Conservation (phyloP, 2,113 vertebrate genomes). For the Ariopsis seemanni region DNA sequence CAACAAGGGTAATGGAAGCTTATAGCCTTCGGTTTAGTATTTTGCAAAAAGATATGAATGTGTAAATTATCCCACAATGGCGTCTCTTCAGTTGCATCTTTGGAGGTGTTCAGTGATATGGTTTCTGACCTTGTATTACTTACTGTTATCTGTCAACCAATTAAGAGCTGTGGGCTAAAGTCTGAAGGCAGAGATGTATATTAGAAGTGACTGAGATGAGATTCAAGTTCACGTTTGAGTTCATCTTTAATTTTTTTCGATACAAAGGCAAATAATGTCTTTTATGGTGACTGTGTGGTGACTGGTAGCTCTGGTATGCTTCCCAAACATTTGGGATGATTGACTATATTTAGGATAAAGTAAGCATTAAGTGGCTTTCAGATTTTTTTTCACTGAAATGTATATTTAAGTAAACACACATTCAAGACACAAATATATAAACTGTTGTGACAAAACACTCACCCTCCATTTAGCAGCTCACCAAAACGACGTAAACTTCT, state of each 20-base stretch:
- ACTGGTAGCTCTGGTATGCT: background rate
- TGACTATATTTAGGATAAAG: background rate
- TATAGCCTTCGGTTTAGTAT: background rate
- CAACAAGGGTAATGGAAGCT: background rate
- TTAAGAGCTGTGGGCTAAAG: background rate
- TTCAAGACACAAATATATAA: background rate
- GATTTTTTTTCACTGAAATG: background rate
- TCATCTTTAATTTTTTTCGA: too few species aligned
- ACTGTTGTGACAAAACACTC: constrained; percentile 60
- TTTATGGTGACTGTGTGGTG: background rate
- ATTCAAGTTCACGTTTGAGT: too few species aligned
- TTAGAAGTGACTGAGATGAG: background rate
- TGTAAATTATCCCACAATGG: background rate
- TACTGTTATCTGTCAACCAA: background rate
- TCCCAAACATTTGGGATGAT: background rate
- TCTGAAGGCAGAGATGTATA: background rate
- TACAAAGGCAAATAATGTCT: background rate
- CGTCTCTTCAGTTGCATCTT: background rate
- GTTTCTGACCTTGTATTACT: too few species aligned
- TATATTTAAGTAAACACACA: background rate
- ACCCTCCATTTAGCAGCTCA: constrained; percentile 81
- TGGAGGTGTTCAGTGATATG: background rate
- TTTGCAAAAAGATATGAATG: background rate
- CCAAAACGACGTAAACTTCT: constrained; percentile 99
- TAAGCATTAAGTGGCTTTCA: background rate